Percentiles rank a stretch among this genome's conserved stretches.
Conservation (phyloP, 2,797 vertebrate species). For the Astyanax mexicanus region DNA sequence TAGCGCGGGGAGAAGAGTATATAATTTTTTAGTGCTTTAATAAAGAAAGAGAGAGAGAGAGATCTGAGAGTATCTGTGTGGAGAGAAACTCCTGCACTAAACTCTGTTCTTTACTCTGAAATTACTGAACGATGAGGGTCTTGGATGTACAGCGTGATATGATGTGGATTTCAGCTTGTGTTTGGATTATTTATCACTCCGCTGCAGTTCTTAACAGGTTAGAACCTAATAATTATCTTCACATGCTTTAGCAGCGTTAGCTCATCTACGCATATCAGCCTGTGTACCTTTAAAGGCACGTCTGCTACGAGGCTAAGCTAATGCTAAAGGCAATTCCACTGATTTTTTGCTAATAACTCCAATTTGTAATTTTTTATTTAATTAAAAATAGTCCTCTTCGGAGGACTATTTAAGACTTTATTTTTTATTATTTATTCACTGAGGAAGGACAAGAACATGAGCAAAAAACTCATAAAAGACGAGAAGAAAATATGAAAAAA, state of each 20-base stretch:
- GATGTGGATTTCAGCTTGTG: constrained; percentile 70
- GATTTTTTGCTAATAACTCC: no score
- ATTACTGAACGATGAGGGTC: constrained; percentile 61
- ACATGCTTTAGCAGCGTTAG: neutral
- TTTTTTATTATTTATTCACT: no score
- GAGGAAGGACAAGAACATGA: no score
- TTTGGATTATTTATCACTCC: constrained; percentile 67
- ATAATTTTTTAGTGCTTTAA: constrained; percentile 82
- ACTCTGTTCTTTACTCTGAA: constrained; percentile 71
- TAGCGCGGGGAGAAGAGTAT: constrained; percentile 74
- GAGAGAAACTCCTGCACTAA: constrained; percentile 60
- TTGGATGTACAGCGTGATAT: constrained; percentile 60
- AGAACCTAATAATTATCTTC: no score
- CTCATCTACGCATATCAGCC: constrained; percentile 10
- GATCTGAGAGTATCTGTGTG: constrained; percentile 65
- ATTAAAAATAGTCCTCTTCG: no score
- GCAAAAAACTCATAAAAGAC: no score
- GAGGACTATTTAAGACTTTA: no score
- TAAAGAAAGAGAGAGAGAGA: constrained; percentile 33
- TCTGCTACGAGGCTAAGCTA: no score
- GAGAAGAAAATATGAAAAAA: no score
- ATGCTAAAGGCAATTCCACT: neutral
- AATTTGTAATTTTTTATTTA: no score
- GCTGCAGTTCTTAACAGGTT: constrained; percentile 25
- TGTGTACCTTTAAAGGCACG: no score